A percentile compares a stretch with the other conserved stretches of the same genome.
Conservation (phyloP, 2,113 vertebrate species). For the Bucco capensis region DNA sequence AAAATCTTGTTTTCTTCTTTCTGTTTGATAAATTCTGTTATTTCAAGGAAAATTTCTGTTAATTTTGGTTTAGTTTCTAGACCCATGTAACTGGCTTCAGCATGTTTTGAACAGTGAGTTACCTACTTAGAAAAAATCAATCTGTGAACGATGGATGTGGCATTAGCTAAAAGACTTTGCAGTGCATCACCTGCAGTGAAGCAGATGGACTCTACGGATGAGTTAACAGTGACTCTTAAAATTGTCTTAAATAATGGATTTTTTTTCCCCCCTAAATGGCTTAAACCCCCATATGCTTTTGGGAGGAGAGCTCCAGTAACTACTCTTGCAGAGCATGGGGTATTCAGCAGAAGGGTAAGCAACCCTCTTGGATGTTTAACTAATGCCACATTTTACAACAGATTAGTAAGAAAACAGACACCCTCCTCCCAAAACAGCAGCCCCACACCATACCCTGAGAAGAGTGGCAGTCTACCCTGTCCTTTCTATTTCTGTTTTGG, state of each 20-base stretch:
- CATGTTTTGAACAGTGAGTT: neutral
- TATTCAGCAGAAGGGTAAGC: neutral
- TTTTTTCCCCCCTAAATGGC: neutral
- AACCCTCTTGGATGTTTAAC: neutral
- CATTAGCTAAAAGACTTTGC: neutral
- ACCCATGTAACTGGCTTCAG: neutral
- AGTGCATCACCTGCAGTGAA: neutral
- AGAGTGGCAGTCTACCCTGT: neutral
- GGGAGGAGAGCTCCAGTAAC: neutral
- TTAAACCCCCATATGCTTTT: neutral
- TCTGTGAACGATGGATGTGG: neutral
- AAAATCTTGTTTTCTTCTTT: neutral
- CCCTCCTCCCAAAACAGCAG: accelerated
- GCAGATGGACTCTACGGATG: neutral
- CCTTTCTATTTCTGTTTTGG: neutral
- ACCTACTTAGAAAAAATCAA: neutral
- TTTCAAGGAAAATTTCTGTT: neutral
- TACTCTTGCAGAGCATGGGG: neutral
- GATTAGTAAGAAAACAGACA: neutral
- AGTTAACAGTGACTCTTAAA: neutral
- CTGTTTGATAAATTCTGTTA: neutral
- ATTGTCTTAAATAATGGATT: neutral
- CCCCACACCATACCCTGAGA: accelerated
- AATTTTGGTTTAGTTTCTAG: neutral
- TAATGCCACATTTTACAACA: neutral